Base-by-base conservation (phyloP, 2,888 invertebrate genomes). In the Hedya salicella region DNA sequence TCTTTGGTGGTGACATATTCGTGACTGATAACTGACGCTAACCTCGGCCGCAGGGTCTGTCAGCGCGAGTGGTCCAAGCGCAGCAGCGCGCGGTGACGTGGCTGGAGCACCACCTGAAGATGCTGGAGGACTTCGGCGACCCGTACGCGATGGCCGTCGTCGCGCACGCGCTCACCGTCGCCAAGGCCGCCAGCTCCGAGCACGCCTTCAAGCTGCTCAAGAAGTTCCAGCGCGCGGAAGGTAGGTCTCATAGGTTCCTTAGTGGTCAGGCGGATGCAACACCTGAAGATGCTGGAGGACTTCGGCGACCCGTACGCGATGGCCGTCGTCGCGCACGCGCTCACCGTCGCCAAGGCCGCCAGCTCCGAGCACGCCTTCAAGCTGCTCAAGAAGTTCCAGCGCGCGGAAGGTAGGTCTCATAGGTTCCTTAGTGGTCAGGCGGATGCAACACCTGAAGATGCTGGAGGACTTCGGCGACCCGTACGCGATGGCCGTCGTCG, bases 131-230 rank as follows among this genome's bases (percentile, higher is more conserved):
- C 61, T 93, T 93, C 65, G 95, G 95, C 5, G 95, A 95, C 73
- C 95, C 98, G 0, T 97, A 96, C 85, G 96, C 98, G 80, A 94
- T 97, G 40, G 96, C 98, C 5, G 95, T 99, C 48, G 96, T 97
- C 0, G 96, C 98, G 0, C 97, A 98, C 85, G 98, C 98, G 3
- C 92, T 99, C 64, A 95, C 96, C 81, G 89, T 95, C 74, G 95
- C 95, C 70, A 96, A 97, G 86, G 96, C 97, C n/a, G 94, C 97
- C n/a, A 95, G 94, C 76, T 96, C 97, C 0, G 97, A 97, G 77
- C 94, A 95, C 73, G 98, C 97, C 0, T 97, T 96, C 82, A 91
- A 95, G 0, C 93, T 96, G 77, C 89, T 98, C 56, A 93, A 94
- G 13, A 86, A 87, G 0, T 94, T 94, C 63, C 95, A 95, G 60